phyloP scores from a whole-genome alignment of 2,113 vertebrate genomes.

The Toxotes chatareus region DNA sequence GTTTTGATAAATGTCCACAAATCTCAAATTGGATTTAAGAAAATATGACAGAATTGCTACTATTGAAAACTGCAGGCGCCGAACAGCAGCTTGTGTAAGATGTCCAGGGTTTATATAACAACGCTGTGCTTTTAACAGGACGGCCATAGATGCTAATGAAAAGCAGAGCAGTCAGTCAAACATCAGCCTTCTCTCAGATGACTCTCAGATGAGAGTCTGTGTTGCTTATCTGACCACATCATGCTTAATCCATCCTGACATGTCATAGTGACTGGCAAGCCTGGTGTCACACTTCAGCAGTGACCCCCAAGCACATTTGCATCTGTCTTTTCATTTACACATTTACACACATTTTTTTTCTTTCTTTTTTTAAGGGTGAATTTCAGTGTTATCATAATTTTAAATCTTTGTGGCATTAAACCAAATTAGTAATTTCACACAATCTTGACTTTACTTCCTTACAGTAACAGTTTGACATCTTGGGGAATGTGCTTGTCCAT shows the following conservation, averaged over 20 bases:
- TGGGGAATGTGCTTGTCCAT: too few relatives aligned
- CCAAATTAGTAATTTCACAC: not conserved
- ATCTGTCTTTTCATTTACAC: not conserved
- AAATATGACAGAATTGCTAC: conserved; percentile 43
- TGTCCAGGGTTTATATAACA: conserved; percentile 26
- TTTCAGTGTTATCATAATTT: not conserved
- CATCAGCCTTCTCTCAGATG: conserved; percentile 41
- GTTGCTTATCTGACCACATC: conserved; percentile 67
- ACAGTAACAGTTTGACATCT: not conserved
- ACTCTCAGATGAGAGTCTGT: conserved; percentile 41
- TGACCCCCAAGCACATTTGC: conserved; percentile 29
- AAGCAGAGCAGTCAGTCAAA: conserved; percentile 49
- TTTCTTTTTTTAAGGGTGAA: not conserved
- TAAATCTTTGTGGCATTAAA: not conserved
- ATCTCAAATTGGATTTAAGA: conserved; percentile 45
- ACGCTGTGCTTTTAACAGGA: conserved; percentile 32
- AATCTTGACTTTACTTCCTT: not conserved
- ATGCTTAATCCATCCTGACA: conserved; percentile 70
- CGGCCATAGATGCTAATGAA: conserved; percentile 47
- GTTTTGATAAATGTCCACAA: conserved; percentile 61
- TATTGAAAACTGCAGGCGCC: conserved; percentile 46
- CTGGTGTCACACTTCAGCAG: conserved; percentile 45
- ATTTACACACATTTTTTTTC: not conserved
- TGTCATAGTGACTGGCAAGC: conserved; percentile 38
- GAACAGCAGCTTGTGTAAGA: conserved; percentile 34